Evolutionary conservation across 2,888 invertebrate genomes (phyloP).

Genomic region (Glaucopsyche alexis): DNA sequence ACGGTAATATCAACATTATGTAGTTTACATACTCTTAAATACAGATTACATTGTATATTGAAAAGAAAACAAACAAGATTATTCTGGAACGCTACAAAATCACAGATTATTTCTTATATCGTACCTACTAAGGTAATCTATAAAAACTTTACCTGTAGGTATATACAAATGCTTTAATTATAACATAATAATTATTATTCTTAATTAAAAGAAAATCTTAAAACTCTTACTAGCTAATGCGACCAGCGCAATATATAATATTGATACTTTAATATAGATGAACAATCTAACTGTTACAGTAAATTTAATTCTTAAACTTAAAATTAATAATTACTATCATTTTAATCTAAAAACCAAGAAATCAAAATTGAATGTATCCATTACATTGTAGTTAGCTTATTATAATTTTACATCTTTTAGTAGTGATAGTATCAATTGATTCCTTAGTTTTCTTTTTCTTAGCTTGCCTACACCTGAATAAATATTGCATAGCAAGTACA

Average conservation of each 20-base stretch:
- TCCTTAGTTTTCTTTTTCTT: background rate
- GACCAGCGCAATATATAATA: background rate
- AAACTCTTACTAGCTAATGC: background rate
- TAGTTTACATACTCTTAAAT: too few species aligned
- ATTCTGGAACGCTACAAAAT: too few species aligned
- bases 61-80: too few species aligned
- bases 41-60: too few species aligned
- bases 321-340: background rate
- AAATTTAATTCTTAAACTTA: background rate
- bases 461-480: background rate
- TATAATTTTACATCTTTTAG: background rate
- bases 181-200: too few species aligned
- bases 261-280: background rate
- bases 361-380: background rate
- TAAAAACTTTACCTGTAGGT: too few species aligned
- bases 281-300: background rate
- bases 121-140: too few species aligned
- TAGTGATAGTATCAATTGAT: background rate
- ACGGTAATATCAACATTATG: too few species aligned
- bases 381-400: background rate
- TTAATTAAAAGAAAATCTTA: background rate
- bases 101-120: too few species aligned
- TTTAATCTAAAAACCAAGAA: background rate
- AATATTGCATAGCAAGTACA: background rate
- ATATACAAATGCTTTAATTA: too few species aligned